Evolutionary conservation across 2,888 invertebrate species (phyloP).

Genomic region (Bibio marci): DNA sequence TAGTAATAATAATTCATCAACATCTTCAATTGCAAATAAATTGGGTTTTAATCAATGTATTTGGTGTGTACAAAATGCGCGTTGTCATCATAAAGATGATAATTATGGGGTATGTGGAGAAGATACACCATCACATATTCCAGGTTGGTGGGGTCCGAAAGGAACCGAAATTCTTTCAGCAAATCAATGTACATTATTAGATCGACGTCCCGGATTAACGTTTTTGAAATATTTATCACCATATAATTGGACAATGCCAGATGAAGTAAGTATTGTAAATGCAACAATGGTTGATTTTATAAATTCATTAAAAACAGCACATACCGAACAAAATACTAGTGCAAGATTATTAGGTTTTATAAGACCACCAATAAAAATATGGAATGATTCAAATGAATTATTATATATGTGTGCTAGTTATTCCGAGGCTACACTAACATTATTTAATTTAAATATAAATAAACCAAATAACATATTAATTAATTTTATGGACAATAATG

Average conservation of each 20-base stretch:
- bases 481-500: too few species aligned
- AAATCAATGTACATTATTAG: conserved; percentile 59
- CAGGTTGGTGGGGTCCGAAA: conserved; percentile 81
- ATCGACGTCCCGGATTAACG: conserved; percentile 74
- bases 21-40: conserved; percentile 52
- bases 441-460: conserved; percentile 30
- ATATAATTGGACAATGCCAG: conserved; percentile 74
- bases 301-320: conserved; percentile 43
- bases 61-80: conserved; percentile 87
- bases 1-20: conserved; percentile 3
- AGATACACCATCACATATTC: conserved; percentile 62
- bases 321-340: conserved; percentile 46
- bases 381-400: conserved; percentile 49
- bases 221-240: conserved; percentile 78
- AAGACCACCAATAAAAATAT: conserved; percentile 49
- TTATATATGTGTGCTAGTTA: conserved; percentile 65
- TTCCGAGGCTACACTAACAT: conserved; percentile 42
- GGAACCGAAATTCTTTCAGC: conserved; percentile 59
- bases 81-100: conserved; percentile 76
- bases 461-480: too few species aligned
- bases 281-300: conserved; percentile 70
- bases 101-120: conserved; percentile 64
- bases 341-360: conserved; percentile 69
- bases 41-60: conserved; percentile 64
- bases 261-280: conserved; percentile 71